phyloP scores from a whole-genome alignment of 2,797 vertebrate genomes.

The Enteromius afrohamiltoni region DNA sequence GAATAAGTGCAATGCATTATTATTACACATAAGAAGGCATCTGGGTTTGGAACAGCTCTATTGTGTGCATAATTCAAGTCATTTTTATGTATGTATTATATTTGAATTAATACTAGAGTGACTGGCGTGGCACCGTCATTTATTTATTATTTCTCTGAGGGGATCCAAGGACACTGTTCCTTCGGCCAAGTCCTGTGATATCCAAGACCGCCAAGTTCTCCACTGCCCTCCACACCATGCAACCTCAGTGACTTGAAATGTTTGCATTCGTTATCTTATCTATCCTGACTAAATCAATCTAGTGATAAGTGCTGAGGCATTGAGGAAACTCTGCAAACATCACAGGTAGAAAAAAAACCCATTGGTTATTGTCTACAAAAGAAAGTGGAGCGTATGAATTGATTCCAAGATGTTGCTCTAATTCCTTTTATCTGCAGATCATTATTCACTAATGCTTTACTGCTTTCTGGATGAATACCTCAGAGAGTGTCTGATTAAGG shows the following conservation, averaged over 20 bases:
- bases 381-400: conserved; percentile 30
- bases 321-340: conserved; percentile 40
- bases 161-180: conserved; percentile 13
- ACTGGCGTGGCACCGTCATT: not conserved
- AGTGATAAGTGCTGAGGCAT: conserved; percentile 42
- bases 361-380: conserved; percentile 15
- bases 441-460: conserved; percentile 23
- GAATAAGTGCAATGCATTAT: not conserved
- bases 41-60: not conserved
- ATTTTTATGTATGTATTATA: not conserved
- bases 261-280: conserved; percentile 62
- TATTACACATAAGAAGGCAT: not conserved
- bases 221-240: conserved; percentile 1
- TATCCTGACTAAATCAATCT: conserved; percentile 24
- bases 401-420: conserved; percentile 18
- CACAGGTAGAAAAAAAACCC: conserved; percentile 2
- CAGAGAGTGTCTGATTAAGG: conserved; percentile 10
- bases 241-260: conserved; percentile 29
- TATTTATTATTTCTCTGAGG: not conserved
- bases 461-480: conserved; percentile 15
- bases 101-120: conserved; percentile 1
- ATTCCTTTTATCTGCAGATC: conserved; percentile 29
- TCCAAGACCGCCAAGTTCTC: conserved; percentile 18
- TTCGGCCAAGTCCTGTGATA: conserved; percentile 18
- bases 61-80: not conserved